Evolutionary conservation across 2,888 invertebrate genomes (phyloP), one percentile per base, ranked within the genome.

Genomic region (Heteromyza rotundicornis): DNA sequence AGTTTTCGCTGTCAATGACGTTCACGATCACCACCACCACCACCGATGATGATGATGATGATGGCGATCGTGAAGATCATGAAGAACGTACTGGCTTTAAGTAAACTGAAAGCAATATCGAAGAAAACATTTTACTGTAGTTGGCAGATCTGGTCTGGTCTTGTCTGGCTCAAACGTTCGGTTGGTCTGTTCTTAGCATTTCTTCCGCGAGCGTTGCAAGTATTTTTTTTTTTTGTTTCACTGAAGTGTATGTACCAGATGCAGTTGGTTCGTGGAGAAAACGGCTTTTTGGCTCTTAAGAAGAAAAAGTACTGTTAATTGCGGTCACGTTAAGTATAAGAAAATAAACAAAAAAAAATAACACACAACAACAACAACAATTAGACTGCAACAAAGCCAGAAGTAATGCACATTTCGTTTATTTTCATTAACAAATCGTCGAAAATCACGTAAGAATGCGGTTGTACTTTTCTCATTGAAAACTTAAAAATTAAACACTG

Each of bases 231-330:
- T n/a, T n/a, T n/a, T n/a, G n/a, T n/a, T n/a, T n/a, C n/a, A 17
- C 51, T 51, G 53, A 12, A 32, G 22, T 49, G 47, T 32, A 14
- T 49, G 32, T 1, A n/a, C 23, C 19, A 35, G 57, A 8, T 57
- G 57, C 49, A 22, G 19, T 32, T 23, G 57, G 5, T 57, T 12
- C 20, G 19, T 61, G 52, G 63, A 63, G 66, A 70, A 68, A 65
- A 64, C 62, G n/a, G 50, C 57, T 27, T 60, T 47, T 58, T 54
- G 59, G 56, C 58, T 35, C 40, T 50, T n/a, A n/a, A n/a, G n/a
- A n/a, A 22, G 22, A 59, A 52, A 57, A 59, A 60, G 44, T 24
- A 59, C 61, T 50, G 54, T 59, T 47, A 57, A 68, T 63, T 66
- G 66, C 63, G 65, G 62, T 64, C 64, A 65, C 49, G 57, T 50